Evolutionary conservation across 2,113 vertebrate species (phyloP).

Genomic region (Triplophysa siluroides): DNA sequence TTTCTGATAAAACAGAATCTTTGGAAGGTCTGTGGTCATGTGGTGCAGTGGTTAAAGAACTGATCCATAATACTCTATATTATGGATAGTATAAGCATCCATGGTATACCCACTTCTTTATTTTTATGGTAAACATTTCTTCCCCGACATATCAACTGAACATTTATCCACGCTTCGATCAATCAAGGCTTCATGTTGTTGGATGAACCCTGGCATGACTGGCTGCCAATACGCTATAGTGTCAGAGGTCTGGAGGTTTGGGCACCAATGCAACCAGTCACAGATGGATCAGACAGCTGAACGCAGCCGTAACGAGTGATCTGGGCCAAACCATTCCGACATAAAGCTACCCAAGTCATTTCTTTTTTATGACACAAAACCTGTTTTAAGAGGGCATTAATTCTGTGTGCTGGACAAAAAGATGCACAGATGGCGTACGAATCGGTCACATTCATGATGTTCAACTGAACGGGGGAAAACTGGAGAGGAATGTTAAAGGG

Average conservation of each 20-base stretch:
- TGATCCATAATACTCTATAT: neutral
- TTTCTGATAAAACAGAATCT: too few relatives aligned
- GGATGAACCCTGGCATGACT: constrained; percentile 38
- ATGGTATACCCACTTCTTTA: neutral
- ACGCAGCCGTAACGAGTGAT: constrained; percentile 40
- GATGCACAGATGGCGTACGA: constrained; percentile 13
- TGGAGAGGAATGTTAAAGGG: neutral
- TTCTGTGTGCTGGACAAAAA: constrained; percentile 11
- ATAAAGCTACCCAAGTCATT: constrained; percentile 44
- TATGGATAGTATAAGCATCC: neutral
- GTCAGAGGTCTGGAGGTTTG: constrained; percentile 37
- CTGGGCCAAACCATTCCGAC: constrained; percentile 40
- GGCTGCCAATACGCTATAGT: constrained; percentile 40
- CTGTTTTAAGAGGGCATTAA: constrained; percentile 15
- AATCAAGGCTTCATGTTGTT: constrained; percentile 22
- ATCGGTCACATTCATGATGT: neutral
- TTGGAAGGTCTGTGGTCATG: too few relatives aligned
- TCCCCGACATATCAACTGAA: neutral
- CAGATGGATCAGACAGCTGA: constrained; percentile 56
- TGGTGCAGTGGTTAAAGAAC: too few relatives aligned
- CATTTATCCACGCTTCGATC: constrained; percentile 3
- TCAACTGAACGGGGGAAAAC: neutral
- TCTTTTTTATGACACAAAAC: constrained; percentile 44
- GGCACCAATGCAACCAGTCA: constrained; percentile 44
- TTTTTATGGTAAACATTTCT: neutral